These are phyloP conservation scores for Trilocha varians DNA, from an alignment of 2,888 invertebrate species.

Conservation along the genomic window DNA sequence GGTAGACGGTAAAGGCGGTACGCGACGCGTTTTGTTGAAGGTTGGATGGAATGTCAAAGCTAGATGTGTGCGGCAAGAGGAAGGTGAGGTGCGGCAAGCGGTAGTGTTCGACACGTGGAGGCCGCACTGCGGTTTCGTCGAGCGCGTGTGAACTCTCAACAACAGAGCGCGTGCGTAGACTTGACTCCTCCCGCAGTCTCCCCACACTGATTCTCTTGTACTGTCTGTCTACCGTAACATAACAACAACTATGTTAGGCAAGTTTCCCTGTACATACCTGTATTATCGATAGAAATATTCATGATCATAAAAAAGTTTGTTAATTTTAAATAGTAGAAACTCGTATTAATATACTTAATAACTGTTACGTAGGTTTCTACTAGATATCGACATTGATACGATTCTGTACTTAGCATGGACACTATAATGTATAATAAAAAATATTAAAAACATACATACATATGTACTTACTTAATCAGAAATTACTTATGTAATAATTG, in stretches of 20 bases:
- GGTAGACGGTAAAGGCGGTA: conserved; percentile 29
- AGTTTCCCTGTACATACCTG: conserved; percentile 8
- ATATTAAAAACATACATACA: too few relatives aligned
- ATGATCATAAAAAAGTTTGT: too few relatives aligned
- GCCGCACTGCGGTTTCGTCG: conserved; percentile 70
- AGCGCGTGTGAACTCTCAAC: conserved; percentile 64
- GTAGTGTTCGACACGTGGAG: conserved; percentile 61
- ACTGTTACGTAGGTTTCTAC: too few relatives aligned
- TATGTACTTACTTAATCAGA: too few relatives aligned
- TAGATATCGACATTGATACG: too few relatives aligned
- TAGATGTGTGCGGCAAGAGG: conserved; percentile 26
- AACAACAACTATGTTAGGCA: conserved; percentile 40
- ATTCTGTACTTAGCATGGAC: too few relatives aligned
- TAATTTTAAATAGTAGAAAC: too few relatives aligned
- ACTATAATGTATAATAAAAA: too few relatives aligned
- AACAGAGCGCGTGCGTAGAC: conserved; percentile 63
- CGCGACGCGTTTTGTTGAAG: conserved; percentile 46
- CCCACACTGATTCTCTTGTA: conserved; percentile 30
- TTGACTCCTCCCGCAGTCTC: conserved; percentile 40
- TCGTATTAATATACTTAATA: too few relatives aligned
- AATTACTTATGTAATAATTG: too few relatives aligned
- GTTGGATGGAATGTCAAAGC: conserved; percentile 43
- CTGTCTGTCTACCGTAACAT: conserved; percentile 49
- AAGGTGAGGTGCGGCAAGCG: conserved; percentile 27
- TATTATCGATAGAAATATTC: conserved; percentile 2